These are phyloP conservation scores for Megaleporinus macrocephalus DNA, from an alignment of 2,113 vertebrate species.

Conservation along the genomic window DNA sequence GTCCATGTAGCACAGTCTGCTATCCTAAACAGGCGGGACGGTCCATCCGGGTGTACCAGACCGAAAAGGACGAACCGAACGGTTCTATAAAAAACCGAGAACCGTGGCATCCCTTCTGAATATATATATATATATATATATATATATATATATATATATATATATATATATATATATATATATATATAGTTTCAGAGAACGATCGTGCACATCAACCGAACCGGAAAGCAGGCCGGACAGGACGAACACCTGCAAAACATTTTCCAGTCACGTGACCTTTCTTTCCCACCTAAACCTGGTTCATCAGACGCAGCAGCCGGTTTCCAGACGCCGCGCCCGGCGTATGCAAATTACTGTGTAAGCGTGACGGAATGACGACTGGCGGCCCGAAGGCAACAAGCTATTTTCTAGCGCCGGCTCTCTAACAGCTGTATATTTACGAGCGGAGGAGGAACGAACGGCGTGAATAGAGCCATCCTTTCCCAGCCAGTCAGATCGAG, in stretches of 20 bases:
- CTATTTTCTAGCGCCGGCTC: background rate
- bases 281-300: background rate
- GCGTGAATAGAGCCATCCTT: background rate
- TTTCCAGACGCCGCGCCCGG: background rate
- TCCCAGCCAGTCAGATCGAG: background rate
- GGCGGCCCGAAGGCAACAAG: slow-evolving; percentile 3
- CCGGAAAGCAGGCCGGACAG: background rate
- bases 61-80: no score
- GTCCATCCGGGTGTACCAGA: no score
- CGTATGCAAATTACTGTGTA: slow-evolving; percentile 31
- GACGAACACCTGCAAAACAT: slow-evolving; percentile 14
- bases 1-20: no score
- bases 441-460: background rate
- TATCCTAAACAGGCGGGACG: no score
- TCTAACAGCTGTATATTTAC: background rate
- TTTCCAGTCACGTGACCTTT: slow-evolving; percentile 3
- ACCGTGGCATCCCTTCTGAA: no score
- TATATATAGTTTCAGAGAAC: no score
- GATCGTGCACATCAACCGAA: no score
- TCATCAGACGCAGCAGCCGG: background rate
- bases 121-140: no score
- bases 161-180: no score
- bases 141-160: no score
- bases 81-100: no score
- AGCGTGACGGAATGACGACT: slow-evolving; percentile 16